phyloP scores from a whole-genome alignment of 2,888 invertebrate genomes.

The Agrilus mali region DNA sequence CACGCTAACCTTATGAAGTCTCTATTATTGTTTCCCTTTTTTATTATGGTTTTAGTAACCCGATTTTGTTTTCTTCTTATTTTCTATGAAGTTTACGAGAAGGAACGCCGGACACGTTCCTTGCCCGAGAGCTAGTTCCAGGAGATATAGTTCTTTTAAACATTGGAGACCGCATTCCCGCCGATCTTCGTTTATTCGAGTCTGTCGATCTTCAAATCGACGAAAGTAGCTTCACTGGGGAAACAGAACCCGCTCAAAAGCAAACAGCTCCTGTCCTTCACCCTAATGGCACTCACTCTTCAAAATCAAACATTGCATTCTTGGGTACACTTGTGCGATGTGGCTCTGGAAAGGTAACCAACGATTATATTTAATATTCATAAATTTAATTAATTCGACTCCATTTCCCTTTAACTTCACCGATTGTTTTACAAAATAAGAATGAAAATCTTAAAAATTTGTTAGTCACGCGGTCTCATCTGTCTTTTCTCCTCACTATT shows the following conservation, averaged over 20 bases:
- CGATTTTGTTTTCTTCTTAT: background rate
- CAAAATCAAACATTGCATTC: slow-evolving; percentile 83
- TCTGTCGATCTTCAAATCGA: slow-evolving; percentile 87
- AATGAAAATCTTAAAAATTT: no score
- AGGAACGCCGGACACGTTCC: slow-evolving; percentile 74
- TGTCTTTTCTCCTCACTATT: no score
- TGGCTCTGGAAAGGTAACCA: slow-evolving; percentile 80
- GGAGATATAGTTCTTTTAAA: slow-evolving; percentile 89
- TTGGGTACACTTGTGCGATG: slow-evolving; percentile 96
- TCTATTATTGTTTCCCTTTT: background rate
- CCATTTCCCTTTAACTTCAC: no score
- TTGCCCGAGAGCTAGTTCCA: slow-evolving; percentile 92
- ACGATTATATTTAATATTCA: background rate
- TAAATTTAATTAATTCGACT: no score
- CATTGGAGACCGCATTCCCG: slow-evolving; percentile 94
- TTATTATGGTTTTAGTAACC: background rate
- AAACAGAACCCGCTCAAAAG: slow-evolving; percentile 87
- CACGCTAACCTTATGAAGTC: no score
- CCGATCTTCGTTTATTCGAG: slow-evolving; percentile 90
- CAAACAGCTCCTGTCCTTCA: slow-evolving; percentile 46
- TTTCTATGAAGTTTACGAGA: slow-evolving; percentile 60
- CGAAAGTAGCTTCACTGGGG: slow-evolving; percentile 98
- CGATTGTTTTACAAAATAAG: no score
- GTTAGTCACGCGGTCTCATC: no score
- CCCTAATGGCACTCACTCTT: slow-evolving; percentile 46